Conservation (phyloP, 2,113 vertebrate species). For the Tapirus terrestris region DNA sequence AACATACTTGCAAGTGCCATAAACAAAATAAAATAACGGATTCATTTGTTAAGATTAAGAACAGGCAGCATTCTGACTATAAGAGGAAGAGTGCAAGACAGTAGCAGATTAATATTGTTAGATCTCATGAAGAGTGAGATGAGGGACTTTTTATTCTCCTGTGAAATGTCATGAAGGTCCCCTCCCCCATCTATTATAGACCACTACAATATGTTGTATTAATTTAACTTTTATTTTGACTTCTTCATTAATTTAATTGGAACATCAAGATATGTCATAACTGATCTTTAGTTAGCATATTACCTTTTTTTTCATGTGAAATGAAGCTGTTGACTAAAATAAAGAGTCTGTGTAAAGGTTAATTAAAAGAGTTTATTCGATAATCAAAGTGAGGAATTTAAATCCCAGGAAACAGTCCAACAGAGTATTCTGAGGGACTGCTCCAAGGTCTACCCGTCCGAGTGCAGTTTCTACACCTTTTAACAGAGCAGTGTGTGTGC, state of each 20-base stretch:
- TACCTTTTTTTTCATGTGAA: not conserved
- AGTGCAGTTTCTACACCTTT: too few relatives aligned
- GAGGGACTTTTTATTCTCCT: not conserved
- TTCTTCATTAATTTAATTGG: not conserved
- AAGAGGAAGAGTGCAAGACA: not conserved
- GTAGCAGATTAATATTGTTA: not conserved
- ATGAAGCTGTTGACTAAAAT: not conserved
- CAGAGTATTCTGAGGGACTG: too few relatives aligned
- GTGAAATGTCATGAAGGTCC: not conserved
- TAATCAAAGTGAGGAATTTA: too few relatives aligned
- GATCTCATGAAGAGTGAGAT: not conserved
- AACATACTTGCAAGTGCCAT: not conserved
- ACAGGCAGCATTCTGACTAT: not conserved
- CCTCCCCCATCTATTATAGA: not conserved
- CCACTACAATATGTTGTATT: not conserved
- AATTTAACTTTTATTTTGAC: not conserved
- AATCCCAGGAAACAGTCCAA: too few relatives aligned
- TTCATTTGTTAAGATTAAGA: not conserved
- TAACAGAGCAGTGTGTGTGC: too few relatives aligned
- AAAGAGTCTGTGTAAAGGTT: too few relatives aligned
- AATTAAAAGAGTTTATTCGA: too few relatives aligned
- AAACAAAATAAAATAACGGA: not conserved
- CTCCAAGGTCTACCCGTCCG: too few relatives aligned
- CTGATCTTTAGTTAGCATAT: not conserved
- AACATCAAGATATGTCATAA: not conserved